Base-by-base conservation (phyloP, 2,888 invertebrate genomes). In the Euproctis similis region DNA sequence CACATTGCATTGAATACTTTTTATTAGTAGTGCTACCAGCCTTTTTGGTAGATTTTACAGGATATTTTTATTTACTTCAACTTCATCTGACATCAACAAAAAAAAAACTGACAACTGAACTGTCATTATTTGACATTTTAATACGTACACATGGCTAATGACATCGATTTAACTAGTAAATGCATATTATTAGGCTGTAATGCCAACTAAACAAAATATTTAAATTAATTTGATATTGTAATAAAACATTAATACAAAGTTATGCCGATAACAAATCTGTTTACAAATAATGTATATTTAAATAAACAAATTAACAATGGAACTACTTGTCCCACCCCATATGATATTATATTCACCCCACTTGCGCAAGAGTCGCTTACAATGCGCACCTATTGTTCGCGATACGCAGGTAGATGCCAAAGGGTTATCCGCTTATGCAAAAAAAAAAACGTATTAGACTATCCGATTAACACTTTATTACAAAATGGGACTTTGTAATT, bases 371-470 rank as follows among this genome's bases (percentile, higher is more conserved):
- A 59, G 58, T 61, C 53, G 61, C 57, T 49, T 48, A 58, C 70
- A 70, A 76, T 65, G 49, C 59, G 41, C 49, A 53, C 51, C n/a
- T n/a, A 61, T 65, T 61, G 72, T 68, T 56, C 52, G 39, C 46
- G 48, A 55, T 45, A 45, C 56, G 70, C 82, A 84, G 82, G 82
- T 84, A 84, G 75, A 62, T 36, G 32, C 42, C 52, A 59, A 72
- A 72, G 80, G 82, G 82, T 84, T 82, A 84, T 84, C 82, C 82
- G 81, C 82, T 84, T 81, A 82, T 76, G 76, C 76, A 81, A 78
- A 81, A 27, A n/a, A n/a, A n/a, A n/a, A n/a, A 80, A 77, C 74
- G 64, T 37, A 42, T 46, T 47, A 55, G 53, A 58, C 71, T 69
- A 82, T 78, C 82, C 81, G 84, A 82, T 84, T 82, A 82, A 76